Evolutionary conservation across 64 coral and sea anemone genomes (phyloP), one percentile per base, ranked within the genome.

Genomic region (Pachyseris speciosa): DNA sequence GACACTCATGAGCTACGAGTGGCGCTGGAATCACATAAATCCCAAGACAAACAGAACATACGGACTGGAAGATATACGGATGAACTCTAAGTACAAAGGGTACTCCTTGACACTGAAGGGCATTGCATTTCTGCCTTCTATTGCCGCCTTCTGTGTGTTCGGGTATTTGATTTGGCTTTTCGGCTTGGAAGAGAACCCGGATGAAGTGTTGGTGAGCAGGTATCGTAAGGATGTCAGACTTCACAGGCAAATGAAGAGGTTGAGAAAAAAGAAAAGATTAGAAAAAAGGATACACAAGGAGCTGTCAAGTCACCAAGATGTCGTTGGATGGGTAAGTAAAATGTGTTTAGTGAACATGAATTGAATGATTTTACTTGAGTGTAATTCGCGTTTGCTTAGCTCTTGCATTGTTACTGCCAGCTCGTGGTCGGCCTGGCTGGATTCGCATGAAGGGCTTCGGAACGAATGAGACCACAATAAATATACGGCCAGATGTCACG

Each of bases 111-210:
- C 90, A n/a, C 47, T 96, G 15, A 96, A 96, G 72, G 37, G 86
- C 24, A 88, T 96, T 25, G 95, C 95, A 1, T 96, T 96, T 72
- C 69, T 96, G 9, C 95, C 95, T 31, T 88, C 89, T 7, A 80
- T 96, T 37, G 63, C 90, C 16, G 67, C 86, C 0, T 96, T 96
- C 53, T 96, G 95, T 57, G 20, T 93, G 25, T 96, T 96, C 31
- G 95, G 90, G 49, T 96, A 96, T 41, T 65, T 96, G 24, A 24
- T 93, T 5, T 96, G 91, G 91, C 78, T 96, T 58, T 96, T 96
- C n/a, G 91, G 95, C 27, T 80, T 86, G 45, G 95, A 88, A 55
- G 95, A 96, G 50, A 96, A 93, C 68, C 89, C 89, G 39, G 95
- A 96, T 73, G 95, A 96, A 52, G 95, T 53, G 30, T 74, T 96